Base-by-base conservation (phyloP, 2,113 vertebrate species). In the Antechinus flavipes region DNA sequence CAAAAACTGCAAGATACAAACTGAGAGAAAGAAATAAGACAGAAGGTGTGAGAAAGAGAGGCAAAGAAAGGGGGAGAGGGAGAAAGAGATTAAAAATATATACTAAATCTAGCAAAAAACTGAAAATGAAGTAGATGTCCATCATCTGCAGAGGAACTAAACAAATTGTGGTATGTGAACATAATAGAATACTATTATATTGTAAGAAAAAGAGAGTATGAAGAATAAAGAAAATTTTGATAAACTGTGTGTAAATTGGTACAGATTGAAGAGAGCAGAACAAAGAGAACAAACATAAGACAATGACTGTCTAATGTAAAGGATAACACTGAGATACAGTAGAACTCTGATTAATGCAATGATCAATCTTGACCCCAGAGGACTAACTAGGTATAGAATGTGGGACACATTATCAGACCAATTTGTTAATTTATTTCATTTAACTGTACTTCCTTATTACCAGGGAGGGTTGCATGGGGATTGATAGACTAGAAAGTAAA, bases 21-120 rank as follows among this genome's bases (percentile, higher is more conserved):
- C 49, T 49, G 49, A 49, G 49, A 49, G 49, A 49, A 49, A 49
- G 49, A 49, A 49, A 49, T 49, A 49, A 49, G 49, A 49, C 49
- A 49, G 7, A 49, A 49, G 6, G 49, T 49, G 49, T 49, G 49
- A 61, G 56, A 7, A 9, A 30, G 27, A 27, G 26, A 10, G 56
- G 26, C 23, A 56, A 14, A 54, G 12, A 23, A 22, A 54, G 54
- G 23, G 22, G 7, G 23, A 55, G 54, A 19, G 54, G 23, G 54
- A 56, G 55, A 26, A 7, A 56, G 55, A 56, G 25, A 9, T 95
- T 89, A 50, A 11, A 58, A 93, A 89, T 19, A 89, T 22, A 95
- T 91, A 97, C 35, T 42, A 26, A 54, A 42, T 93, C 61, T 25
- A 96, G 55, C 49, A 49, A 94, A 93, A 76, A n/a, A 76, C 2